These are phyloP conservation scores for Nemoura dubitans DNA, from an alignment of 2,888 invertebrate genomes.

Conservation along the genomic window DNA sequence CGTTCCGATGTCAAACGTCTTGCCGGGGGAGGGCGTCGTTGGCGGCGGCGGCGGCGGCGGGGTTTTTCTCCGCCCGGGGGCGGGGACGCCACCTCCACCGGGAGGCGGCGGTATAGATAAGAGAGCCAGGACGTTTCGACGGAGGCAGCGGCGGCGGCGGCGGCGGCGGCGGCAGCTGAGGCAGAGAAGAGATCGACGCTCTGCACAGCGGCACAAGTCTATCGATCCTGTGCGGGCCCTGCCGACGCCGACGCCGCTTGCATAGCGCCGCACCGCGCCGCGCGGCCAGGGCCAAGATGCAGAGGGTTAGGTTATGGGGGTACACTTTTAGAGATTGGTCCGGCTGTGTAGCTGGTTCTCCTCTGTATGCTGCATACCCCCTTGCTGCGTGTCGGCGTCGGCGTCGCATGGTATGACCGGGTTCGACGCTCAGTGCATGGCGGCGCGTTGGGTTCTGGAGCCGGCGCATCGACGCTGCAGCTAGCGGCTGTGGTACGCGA, in stretches of 20 bases:
- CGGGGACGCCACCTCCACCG: not conserved
- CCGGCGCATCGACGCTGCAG: not conserved
- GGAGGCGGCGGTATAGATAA: slow-evolving; percentile 4
- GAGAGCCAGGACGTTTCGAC: not conserved
- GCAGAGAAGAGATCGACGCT: not conserved
- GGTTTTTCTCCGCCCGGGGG: not conserved
- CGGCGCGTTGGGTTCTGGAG: not conserved
- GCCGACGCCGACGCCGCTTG: slow-evolving; percentile 1
- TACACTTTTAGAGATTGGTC: not conserved
- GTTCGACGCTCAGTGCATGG: not conserved
- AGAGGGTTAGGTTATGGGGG: not conserved
- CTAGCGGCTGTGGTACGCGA: not conserved
- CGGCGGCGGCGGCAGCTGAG: not conserved
- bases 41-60: not conserved
- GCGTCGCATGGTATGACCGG: not conserved
- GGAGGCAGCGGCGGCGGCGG: not conserved
- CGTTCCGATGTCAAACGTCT: not conserved
- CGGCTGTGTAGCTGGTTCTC: not conserved
- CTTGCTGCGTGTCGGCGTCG: not conserved
- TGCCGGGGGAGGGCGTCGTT: not conserved
- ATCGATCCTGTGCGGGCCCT: not conserved
- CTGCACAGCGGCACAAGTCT: not conserved
- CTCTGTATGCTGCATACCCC: not conserved
- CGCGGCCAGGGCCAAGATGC: not conserved
- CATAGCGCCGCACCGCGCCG: not conserved